These are phyloP conservation scores for Labeo rohita DNA, from an alignment of 2,113 vertebrate species.

Conservation along the genomic window DNA sequence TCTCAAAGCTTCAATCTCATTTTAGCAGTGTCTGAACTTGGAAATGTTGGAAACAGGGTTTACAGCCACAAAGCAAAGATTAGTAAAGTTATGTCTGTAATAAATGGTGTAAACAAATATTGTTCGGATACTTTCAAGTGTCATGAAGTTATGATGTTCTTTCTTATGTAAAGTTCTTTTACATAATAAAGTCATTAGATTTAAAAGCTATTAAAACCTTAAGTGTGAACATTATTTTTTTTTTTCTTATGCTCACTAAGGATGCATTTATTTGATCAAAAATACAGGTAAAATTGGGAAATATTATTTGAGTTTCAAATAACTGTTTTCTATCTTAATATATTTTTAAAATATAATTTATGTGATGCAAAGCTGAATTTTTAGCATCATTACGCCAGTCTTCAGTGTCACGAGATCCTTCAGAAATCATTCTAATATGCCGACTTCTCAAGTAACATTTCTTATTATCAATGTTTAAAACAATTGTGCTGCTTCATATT, in stretches of 20 bases:
- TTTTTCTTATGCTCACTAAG: not conserved
- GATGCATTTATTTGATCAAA: not conserved
- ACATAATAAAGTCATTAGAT: conserved; percentile 76
- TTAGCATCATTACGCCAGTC: not conserved
- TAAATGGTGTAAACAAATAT: conserved; percentile 60
- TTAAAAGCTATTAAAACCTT: conserved; percentile 47
- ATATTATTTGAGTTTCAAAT: not conserved
- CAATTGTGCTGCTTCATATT: not conserved
- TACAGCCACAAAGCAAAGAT: conserved; percentile 64
- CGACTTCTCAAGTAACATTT: no score
- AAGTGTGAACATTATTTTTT: not conserved
- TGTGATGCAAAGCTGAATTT: not conserved
- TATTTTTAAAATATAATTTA: not conserved
- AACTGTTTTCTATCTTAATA: not conserved
- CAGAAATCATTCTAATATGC: no score
- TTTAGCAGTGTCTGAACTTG: not conserved
- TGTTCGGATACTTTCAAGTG: conserved; percentile 45
- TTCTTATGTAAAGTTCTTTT: conserved; percentile 74
- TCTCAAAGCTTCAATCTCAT: not conserved
- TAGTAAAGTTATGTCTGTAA: conserved; percentile 48
- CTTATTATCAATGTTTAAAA: not conserved
- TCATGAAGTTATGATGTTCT: conserved; percentile 45
- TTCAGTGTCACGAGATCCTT: not conserved
- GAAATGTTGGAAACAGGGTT: conserved; percentile 61
- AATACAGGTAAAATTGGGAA: not conserved